Base-by-base conservation (phyloP, 2,113 vertebrate genomes). In the Brachypteracias leptosomus region DNA sequence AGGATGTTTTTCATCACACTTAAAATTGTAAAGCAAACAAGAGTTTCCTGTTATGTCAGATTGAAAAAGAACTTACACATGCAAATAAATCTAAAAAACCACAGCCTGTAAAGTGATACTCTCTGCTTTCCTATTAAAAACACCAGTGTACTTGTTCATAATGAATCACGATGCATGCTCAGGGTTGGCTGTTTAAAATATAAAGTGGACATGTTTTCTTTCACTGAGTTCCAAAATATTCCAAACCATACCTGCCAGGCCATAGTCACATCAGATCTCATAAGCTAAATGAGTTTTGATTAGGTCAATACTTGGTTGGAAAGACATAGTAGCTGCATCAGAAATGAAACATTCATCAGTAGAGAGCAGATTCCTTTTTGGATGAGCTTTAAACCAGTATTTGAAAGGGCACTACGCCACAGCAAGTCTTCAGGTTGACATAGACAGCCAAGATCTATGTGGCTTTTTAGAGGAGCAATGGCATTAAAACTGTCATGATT, bases 221-320 rank as follows among this genome's bases (percentile, higher is more conserved):
- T 47, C 87, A 49, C 63, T 33, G 47, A 78, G 33, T 68, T 68
- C 66, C 68, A 61, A 89, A 91, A 79, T 40, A 79, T 35, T 61
- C 42, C 24, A 87, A 78, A 63, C 54, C 40, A 33, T 76, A 81
- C 17, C 68, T 89, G 62, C 81, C 36, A 75, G 58, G 28, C 47
- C 7, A 2, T 29, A 87, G 74, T 70, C 70, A 72, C 31, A 46
- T 91, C 77, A 93, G 74, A 55, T 75, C 66, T 92, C 66, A 52
- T 61, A 85, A 82, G 13, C 3, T 68, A 70, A 79, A 78, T 75
- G 49, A 89, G 28, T 68, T 89, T 85, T 96, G 89, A 89, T 95
- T 95, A 88, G 73, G 66, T 81, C 93, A 96, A 26, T 91, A 94
- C 40, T 94, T 92, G 28, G n/a, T n/a, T 96, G n/a, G 74, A 89